phyloP scores from a whole-genome alignment of 2,888 invertebrate species.

The Dusona sp. region DNA sequence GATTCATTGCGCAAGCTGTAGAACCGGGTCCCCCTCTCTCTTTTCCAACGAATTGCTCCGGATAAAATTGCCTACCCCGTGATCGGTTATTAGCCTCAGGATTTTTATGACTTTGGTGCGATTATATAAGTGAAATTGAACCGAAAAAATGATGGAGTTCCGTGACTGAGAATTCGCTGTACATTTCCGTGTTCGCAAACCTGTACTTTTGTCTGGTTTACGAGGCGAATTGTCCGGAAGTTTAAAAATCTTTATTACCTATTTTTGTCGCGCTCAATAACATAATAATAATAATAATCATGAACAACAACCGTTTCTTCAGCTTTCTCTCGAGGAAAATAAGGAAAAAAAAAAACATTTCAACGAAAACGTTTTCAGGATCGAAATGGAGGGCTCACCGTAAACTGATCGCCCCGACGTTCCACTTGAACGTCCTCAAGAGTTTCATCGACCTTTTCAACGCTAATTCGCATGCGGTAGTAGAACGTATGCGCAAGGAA shows the following conservation, averaged over 20 bases:
- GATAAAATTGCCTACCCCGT: neutral
- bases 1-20: no score
- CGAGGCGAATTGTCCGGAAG: neutral
- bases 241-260: neutral
- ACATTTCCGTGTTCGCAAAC: neutral
- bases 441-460: slow-evolving; percentile 95
- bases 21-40: neutral
- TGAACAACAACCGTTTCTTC: neutral
- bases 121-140: neutral
- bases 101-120: neutral
- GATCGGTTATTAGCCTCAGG: neutral
- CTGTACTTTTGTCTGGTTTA: neutral
- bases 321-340: neutral
- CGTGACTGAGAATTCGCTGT: neutral
- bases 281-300: neutral
- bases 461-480: slow-evolving; percentile 91
- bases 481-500: slow-evolving; percentile 90
- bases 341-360: neutral
- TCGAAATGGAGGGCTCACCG: slow-evolving; percentile 94
- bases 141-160: neutral
- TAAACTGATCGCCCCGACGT: slow-evolving; percentile 94
- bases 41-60: neutral
- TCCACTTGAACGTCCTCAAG: slow-evolving; percentile 94
- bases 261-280: neutral
- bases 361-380: slow-evolving; percentile 85